These are phyloP conservation scores for Priocnemis perturbator DNA, from an alignment of 2,888 invertebrate species.

Conservation along the genomic window DNA sequence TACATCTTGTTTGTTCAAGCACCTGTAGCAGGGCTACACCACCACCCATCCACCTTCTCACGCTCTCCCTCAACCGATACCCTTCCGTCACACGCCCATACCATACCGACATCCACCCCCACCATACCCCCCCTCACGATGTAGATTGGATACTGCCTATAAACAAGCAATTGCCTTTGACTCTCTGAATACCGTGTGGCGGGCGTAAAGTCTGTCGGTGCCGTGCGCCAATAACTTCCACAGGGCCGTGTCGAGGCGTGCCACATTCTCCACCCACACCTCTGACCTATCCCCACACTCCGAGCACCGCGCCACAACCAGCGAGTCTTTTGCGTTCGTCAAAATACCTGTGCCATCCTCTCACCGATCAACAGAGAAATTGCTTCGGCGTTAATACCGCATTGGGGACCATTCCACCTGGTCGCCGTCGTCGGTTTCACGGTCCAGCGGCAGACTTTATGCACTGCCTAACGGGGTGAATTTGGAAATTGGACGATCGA, in stretches of 20 bases:
- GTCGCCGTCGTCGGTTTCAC: no score
- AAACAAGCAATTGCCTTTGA: conserved; percentile 62
- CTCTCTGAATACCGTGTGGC: conserved; percentile 38
- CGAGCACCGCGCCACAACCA: neutral
- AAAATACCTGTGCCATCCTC: neutral
- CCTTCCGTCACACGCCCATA: conserved; percentile 9
- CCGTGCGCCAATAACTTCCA: conserved; percentile 52
- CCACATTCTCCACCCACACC: no score
- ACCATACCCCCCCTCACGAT: conserved; percentile 13
- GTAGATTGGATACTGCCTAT: conserved; percentile 63
- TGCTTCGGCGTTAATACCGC: no score
- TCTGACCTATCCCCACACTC: no score
- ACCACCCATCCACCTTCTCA: neutral
- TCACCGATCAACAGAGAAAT: neutral
- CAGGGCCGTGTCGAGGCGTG: conserved; percentile 11
- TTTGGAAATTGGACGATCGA: no score
- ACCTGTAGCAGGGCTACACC: conserved; percentile 52
- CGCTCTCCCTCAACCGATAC: conserved; percentile 3
- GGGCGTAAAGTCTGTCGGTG: conserved; percentile 45
- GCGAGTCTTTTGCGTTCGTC: no score
- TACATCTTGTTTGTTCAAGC: conserved; percentile 72
- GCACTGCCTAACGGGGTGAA: no score
- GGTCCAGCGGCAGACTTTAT: no score
- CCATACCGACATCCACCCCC: neutral
- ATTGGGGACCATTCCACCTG: no score